Base-by-base conservation (phyloP, 2,113 vertebrate species). In the Puntigrus tetrazona region DNA sequence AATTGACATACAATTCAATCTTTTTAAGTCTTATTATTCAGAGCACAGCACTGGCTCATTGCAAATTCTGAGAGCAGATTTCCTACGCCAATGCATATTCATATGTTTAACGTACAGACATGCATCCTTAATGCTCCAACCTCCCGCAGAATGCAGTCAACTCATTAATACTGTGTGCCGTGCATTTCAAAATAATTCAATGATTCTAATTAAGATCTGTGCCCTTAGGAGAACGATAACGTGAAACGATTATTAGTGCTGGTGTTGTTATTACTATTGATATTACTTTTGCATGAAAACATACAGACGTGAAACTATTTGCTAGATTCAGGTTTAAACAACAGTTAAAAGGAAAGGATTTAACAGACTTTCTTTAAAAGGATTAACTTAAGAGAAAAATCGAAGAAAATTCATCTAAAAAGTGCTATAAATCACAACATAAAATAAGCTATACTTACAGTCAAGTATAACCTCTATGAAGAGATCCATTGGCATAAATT, bases 101-200 rank as follows among this genome's bases (percentile, higher is more conserved):
- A 95, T 95, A 91, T 94, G 94, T 94, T 94, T 94, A 93, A 94
- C 91, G 87, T 94, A 93, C 93, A 94, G 91, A 91, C 93, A 90
- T 92, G 92, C 91, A 92, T 91, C 90, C 86, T 77, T 93, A 92
- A 94, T 92, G 89, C 90, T 89, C 84, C 78, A 82, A 86, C 83
- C 88, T 83, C 89, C 88, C 57, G 75, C 41, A 82, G 91, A 92
- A 93, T 92, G 90, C 89, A 88, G 84, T 84, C 85, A 83, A 88
- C 92, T 94, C 93, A 93, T 94, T 93, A 93, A 91, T 92, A 88
- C 84, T n/a, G 88, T 88, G 93, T 90, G 82, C 90, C 89, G 90
- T 90, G 92, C 91, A 88, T 92, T 91, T 91, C 84, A 87, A 82
- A 84, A 76, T 87, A 25, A 61, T 82, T 73, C 22, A 85, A 84